These are phyloP conservation scores for Choristoneura fumiferana DNA, from an alignment of 1,140 invertebrate genomes.

Conservation along the genomic window DNA sequence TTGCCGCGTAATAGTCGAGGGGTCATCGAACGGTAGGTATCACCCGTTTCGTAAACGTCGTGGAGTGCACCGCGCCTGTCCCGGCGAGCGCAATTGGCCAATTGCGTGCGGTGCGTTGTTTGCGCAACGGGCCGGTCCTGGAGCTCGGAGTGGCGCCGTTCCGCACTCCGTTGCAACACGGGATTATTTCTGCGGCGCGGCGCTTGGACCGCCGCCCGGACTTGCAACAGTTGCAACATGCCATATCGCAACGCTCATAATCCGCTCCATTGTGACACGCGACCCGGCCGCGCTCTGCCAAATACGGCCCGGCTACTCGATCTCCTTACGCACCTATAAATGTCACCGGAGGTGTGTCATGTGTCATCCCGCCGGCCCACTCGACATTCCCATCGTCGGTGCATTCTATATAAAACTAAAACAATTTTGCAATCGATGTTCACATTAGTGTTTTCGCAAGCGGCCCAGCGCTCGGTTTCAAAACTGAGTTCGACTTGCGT, in stretches of 20 bases:
- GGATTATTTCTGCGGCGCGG: constrained; percentile 65
- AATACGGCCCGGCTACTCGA: constrained; percentile 58
- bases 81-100: constrained; percentile 47
- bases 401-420: constrained; percentile 75
- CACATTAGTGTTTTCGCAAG: constrained; percentile 77
- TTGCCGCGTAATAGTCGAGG: constrained; percentile 53
- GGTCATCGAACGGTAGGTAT: constrained; percentile 59
- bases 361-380: constrained; percentile 20
- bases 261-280: constrained; percentile 68
- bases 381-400: constrained; percentile 38
- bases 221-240: constrained; percentile 76
- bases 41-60: constrained; percentile 46
- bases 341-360: constrained; percentile 48
- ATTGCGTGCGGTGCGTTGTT: constrained; percentile 43
- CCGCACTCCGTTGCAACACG: constrained; percentile 72
- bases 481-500: constrained; percentile 71
- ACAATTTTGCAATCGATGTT: constrained; percentile 77
- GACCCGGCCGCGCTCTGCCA: constrained; percentile 49
- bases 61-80: constrained; percentile 29
- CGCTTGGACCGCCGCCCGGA: constrained; percentile 69
- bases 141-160: constrained; percentile 59
- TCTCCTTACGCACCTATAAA: constrained; percentile 49
- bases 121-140: constrained; percentile 56
- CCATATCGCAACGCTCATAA: constrained; percentile 75
- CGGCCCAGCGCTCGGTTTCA: constrained; percentile 72